These are phyloP conservation scores for Pseudotriccus pelzelni DNA, from an alignment of 2,797 vertebrate species.

Conservation along the genomic window DNA sequence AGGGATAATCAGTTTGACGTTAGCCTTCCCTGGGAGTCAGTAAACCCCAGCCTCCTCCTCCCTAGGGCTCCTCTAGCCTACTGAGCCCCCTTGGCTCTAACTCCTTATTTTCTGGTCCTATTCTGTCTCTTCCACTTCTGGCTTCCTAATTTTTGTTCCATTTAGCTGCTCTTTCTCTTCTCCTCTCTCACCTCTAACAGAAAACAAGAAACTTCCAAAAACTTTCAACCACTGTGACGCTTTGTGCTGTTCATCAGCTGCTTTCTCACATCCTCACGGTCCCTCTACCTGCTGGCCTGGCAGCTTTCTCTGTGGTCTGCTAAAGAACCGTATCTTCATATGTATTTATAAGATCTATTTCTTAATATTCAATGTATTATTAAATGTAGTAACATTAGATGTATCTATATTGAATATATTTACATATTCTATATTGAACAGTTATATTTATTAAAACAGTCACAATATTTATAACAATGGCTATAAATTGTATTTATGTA, in stretches of 20 bases:
- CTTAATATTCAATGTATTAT: neutral
- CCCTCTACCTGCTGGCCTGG: neutral
- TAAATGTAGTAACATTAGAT: neutral
- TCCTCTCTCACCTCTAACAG: neutral
- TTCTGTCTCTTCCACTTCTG: too few relatives aligned
- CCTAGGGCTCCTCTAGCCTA: accelerated
- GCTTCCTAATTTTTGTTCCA: neutral
- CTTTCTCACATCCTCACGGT: neutral
- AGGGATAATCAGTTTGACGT: conserved; percentile 40
- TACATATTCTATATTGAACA: too few relatives aligned
- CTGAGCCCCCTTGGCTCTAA: accelerated
- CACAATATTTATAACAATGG: neutral
- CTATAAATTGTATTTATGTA: too few relatives aligned
- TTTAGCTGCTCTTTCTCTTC: neutral
- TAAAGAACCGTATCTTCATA: too few relatives aligned
- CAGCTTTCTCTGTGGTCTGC: neutral
- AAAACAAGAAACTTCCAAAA: neutral
- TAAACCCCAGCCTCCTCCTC: neutral
- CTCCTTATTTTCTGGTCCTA: neutral
- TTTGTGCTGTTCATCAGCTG: accelerated
- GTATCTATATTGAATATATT: neutral
- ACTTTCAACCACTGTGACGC: accelerated
- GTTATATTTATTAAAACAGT: neutral
- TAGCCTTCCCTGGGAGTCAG: neutral
- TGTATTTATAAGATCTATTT: neutral